phyloP scores from a whole-genome alignment of 2,797 vertebrate genomes.

The Mastacembelus armatus region DNA sequence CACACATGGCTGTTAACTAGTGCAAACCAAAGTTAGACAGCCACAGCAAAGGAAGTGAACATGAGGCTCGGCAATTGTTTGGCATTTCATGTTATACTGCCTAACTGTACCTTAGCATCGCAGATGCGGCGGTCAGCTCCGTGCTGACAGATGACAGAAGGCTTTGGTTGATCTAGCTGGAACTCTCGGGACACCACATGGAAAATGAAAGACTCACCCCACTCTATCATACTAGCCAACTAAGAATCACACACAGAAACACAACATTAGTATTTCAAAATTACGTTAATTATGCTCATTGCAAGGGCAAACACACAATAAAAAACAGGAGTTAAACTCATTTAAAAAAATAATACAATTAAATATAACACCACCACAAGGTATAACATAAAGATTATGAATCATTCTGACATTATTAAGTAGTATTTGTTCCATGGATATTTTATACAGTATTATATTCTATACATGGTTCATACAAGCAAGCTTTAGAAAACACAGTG shows the following conservation, averaged over 20 bases:
- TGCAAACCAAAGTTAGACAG: conserved; percentile 21
- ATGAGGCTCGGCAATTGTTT: conserved; percentile 4
- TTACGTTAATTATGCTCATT: not conserved
- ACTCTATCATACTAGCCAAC: conserved; percentile 92
- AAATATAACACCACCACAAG: not conserved
- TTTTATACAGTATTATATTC: no score
- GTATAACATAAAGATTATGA: not conserved
- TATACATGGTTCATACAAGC: not conserved
- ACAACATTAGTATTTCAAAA: conserved; percentile 2
- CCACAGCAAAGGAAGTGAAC: conserved; percentile 7
- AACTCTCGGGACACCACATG: conserved; percentile 95
- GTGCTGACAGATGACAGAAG: conserved; percentile 93
- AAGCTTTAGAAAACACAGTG: not conserved
- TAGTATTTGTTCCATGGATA: not conserved
- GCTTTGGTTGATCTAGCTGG: conserved; percentile 95
- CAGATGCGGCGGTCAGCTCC: conserved; percentile 95
- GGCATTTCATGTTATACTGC: not conserved
- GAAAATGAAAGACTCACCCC: conserved; percentile 95
- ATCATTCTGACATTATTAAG: not conserved
- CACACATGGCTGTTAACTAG: conserved; percentile 4
- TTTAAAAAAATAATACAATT: not conserved
- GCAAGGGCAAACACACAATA: not conserved
- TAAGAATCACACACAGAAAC: conserved; percentile 59
- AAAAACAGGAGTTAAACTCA: not conserved
- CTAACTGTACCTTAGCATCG: conserved; percentile 88